These are phyloP conservation scores for Phainopepla nitens DNA, from an alignment of 2,113 vertebrate species.

Conservation along the genomic window DNA sequence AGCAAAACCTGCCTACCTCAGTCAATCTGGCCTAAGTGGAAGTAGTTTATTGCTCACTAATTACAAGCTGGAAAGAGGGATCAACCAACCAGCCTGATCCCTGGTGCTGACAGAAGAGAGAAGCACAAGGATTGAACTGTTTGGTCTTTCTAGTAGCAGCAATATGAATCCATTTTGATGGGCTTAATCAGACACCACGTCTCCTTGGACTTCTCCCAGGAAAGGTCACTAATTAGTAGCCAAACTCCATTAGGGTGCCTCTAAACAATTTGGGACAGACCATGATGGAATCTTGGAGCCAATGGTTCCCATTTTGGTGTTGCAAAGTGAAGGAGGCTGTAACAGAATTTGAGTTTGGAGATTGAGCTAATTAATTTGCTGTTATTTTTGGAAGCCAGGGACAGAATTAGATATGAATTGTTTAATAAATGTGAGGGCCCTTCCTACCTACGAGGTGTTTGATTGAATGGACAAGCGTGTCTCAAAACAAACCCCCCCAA, in stretches of 20 bases:
- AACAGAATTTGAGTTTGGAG: neutral
- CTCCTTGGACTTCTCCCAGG: neutral
- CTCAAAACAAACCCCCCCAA: neutral
- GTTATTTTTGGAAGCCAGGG: neutral
- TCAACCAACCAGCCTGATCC: neutral
- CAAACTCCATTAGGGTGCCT: neutral
- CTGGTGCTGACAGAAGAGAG: neutral
- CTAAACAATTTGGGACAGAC: neutral
- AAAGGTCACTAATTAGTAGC: neutral
- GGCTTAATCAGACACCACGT: neutral
- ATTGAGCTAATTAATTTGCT: neutral
- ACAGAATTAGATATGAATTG: neutral
- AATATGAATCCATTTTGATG: neutral
- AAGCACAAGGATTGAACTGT: neutral
- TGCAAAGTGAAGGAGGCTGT: neutral
- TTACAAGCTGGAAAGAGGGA: fast-evolving
- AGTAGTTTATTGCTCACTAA: neutral
- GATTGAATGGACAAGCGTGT: neutral
- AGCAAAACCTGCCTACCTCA: neutral
- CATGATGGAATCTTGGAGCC: neutral
- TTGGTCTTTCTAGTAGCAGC: neutral
- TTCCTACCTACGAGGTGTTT: neutral
- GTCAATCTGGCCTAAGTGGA: neutral
- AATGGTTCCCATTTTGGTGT: neutral
- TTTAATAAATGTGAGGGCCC: neutral